Base-by-base conservation (phyloP, 2,797 vertebrate genomes). In the Distichodus sexfasciatus region DNA sequence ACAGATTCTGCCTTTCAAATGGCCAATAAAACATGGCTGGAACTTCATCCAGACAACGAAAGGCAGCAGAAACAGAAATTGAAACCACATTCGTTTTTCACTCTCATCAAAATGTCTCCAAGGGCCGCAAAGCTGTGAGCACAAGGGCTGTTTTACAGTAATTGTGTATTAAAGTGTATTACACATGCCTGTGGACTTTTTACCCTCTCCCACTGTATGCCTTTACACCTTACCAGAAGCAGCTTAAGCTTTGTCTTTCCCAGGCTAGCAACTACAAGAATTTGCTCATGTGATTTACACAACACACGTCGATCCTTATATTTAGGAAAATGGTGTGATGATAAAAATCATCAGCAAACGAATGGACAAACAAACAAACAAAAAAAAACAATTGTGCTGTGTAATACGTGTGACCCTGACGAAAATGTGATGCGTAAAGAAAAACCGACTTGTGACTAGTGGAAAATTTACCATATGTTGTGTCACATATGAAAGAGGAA, bases 141-240 rank as follows among this genome's bases (percentile, higher is more conserved):
- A 38, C 33, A 15, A 15, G 9, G 14, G 40, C 9, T 53, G 19
- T 29, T 8, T 54, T 54, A 58, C 35, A 26, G 55, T 24, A 58
- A 26, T 6, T 26, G 23, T 3, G 19, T 7, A 3, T 7, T 21
- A 26, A 36, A 15, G 29, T 19, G 36, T 6, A 23, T 11, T 6
- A 23, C 33, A 14, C 33, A 40, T 19, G 33, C 38, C 11, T 36
- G 24, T 36, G 38, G 58, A 62, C 2, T 6, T 63, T 67, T 63
- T 61, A 38, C 65, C 50, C 35, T 35, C 21, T 24, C n/a, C n/a
- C n/a, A 21, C 15, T 51, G 23, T 29, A 7, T 15, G 6, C 24
- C 17, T 58, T 26, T 51, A 46, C 46, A 44, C 36, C 54, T 74
- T 38, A 31, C n/a, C 28, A 58, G 50, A 68, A 74, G 28, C 44